phyloP scores from a whole-genome alignment of 2,113 vertebrate genomes.

The Solea senegalensis region DNA sequence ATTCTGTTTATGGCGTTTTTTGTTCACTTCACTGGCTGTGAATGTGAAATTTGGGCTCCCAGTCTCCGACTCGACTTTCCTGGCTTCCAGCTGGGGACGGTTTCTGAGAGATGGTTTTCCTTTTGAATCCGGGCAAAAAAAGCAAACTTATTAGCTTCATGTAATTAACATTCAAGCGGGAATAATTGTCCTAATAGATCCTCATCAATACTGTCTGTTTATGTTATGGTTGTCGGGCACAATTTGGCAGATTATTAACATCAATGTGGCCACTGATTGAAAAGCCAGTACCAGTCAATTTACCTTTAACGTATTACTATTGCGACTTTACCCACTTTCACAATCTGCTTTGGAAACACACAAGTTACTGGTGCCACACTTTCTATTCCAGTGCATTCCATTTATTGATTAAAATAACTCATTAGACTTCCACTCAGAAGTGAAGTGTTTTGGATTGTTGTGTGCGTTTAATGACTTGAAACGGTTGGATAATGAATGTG shows the following conservation, averaged over 20 bases:
- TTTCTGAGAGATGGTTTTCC: neutral
- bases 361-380: too few relatives aligned
- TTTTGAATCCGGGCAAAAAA: neutral
- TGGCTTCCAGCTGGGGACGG: neutral
- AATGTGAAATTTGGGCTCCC: constrained; percentile 2
- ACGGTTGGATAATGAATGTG: too few relatives aligned
- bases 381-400: too few relatives aligned
- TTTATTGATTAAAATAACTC: too few relatives aligned
- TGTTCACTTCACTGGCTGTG: neutral
- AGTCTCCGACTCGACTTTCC: neutral
- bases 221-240: neutral
- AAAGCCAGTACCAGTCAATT: neutral
- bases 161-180: too few relatives aligned
- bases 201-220: neutral
- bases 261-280: neutral
- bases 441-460: too few relatives aligned
- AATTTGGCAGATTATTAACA: neutral
- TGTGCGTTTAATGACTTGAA: too few relatives aligned
- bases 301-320: neutral
- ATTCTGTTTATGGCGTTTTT: neutral
- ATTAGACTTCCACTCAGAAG: too few relatives aligned
- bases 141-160: neutral
- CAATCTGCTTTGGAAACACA: too few relatives aligned
- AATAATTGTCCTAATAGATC: neutral
- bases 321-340: too few relatives aligned